These are phyloP conservation scores for Prorops nasuta DNA, from an alignment of 1,140 invertebrate genomes.

Conservation along the genomic window DNA sequence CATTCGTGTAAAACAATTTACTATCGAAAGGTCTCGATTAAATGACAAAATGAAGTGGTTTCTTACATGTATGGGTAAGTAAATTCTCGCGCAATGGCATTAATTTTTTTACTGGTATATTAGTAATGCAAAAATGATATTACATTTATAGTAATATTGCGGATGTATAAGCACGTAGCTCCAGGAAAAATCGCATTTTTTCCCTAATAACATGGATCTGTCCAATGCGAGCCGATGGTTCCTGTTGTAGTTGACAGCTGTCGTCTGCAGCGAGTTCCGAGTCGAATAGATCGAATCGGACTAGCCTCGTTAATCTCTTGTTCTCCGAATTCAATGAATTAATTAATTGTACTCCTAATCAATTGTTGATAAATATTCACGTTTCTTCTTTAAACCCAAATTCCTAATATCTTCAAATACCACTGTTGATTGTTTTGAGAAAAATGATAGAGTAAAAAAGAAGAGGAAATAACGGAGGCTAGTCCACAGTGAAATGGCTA, in stretches of 20 bases:
- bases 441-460: neutral
- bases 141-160: too few species aligned
- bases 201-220: constrained; percentile 25
- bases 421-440: too few species aligned
- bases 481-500: constrained; percentile 15
- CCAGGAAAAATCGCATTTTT: constrained; percentile 24
- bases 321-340: too few species aligned
- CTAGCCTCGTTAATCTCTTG: constrained; percentile 17
- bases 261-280: constrained; percentile 51
- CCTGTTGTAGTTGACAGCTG: constrained; percentile 41
- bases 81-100: too few species aligned
- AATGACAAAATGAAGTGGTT: too few species aligned
- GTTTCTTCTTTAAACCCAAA: neutral
- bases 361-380: neutral
- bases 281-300: constrained; percentile 28
- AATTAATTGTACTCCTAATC: too few species aligned
- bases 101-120: too few species aligned
- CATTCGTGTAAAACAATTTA: too few species aligned
- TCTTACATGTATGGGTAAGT: too few species aligned
- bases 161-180: constrained; percentile 28
- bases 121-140: too few species aligned
- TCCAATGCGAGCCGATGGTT: constrained; percentile 39
- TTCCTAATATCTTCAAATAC: too few species aligned
- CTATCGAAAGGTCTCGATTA: too few species aligned
- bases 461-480: constrained; percentile 15